These are phyloP conservation scores for Cygnus atratus DNA, from an alignment of 2,113 vertebrate genomes.

Conservation along the genomic window DNA sequence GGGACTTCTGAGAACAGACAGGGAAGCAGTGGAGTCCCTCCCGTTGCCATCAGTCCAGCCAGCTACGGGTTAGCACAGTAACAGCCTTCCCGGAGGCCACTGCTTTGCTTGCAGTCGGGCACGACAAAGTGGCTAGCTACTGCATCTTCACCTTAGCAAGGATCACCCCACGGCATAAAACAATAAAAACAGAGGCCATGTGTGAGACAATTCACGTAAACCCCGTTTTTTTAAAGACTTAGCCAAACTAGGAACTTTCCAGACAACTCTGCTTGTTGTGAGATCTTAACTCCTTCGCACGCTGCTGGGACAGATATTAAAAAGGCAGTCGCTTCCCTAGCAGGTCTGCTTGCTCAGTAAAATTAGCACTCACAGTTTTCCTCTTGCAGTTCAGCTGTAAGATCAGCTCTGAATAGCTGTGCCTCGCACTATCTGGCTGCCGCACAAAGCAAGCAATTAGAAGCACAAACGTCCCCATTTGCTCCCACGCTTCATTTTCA, in stretches of 20 bases:
- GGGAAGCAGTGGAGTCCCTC: not conserved
- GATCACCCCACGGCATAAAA: not conserved
- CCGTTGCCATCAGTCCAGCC: not conserved
- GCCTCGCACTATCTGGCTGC: not conserved
- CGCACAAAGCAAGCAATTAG: constrained; percentile 21
- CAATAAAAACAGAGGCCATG: not conserved
- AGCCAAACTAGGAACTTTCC: not conserved
- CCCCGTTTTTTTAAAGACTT: not conserved
- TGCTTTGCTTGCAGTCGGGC: not conserved
- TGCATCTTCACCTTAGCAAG: not conserved
- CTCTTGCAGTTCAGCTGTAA: constrained; percentile 3
- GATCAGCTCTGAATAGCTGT: not conserved
- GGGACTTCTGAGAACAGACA: not conserved
- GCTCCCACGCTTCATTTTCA: not conserved
- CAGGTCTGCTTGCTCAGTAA: constrained; percentile 2
- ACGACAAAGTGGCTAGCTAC: not conserved
- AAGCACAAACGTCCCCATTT: constrained; percentile 3
- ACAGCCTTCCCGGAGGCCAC: not conserved
- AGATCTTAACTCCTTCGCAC: not conserved
- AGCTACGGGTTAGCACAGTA: not conserved
- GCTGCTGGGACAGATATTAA: not conserved
- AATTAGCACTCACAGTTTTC: not conserved
- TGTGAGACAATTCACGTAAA: not conserved
- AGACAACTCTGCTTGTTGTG: not conserved
- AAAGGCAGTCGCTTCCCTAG: not conserved